Evolutionary conservation across 2,888 invertebrate genomes (phyloP).

Genomic region (Trichogramma evanescens): DNA sequence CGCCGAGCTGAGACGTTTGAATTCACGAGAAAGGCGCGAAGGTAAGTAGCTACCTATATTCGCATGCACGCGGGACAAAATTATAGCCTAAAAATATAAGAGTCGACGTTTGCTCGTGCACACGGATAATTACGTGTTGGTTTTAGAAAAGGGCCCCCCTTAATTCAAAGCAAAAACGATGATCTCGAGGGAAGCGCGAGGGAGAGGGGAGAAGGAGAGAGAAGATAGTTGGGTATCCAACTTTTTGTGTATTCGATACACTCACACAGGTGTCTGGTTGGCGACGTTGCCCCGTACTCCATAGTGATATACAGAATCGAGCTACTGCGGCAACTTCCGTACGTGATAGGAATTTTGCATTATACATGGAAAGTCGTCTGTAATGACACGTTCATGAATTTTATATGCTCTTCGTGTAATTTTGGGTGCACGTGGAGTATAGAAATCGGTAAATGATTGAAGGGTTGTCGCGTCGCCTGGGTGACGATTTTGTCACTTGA

Average conservation of each 20-base stretch:
- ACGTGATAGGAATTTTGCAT: slow-evolving; percentile 18
- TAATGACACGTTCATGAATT: slow-evolving; percentile 5
- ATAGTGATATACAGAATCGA: neutral
- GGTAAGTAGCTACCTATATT: no score
- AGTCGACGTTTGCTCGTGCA: slow-evolving; percentile 27
- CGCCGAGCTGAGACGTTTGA: no score
- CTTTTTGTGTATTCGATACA: no score
- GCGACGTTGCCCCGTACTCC: no score
- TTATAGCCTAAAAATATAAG: slow-evolving; percentile 28
- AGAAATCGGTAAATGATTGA: slow-evolving; percentile 16
- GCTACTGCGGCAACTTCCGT: slow-evolving; percentile 1
- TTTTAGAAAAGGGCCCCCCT: slow-evolving; percentile 43
- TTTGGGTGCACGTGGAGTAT: no score
- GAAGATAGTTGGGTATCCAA: no score
- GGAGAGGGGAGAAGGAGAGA: no score
- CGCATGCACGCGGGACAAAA: no score
- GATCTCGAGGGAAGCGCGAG: neutral
- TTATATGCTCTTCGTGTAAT: no score
- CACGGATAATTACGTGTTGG: slow-evolving; percentile 46
- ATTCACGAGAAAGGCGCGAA: no score
- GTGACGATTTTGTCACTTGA: slow-evolving; percentile 23
- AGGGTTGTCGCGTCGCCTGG: slow-evolving; percentile 14
- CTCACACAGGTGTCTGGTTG: no score
- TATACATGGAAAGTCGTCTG: neutral
- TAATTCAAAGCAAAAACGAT: slow-evolving; percentile 34